These are phyloP conservation scores for Agriotes lineatus DNA, from an alignment of 2,888 invertebrate genomes.

Conservation along the genomic window DNA sequence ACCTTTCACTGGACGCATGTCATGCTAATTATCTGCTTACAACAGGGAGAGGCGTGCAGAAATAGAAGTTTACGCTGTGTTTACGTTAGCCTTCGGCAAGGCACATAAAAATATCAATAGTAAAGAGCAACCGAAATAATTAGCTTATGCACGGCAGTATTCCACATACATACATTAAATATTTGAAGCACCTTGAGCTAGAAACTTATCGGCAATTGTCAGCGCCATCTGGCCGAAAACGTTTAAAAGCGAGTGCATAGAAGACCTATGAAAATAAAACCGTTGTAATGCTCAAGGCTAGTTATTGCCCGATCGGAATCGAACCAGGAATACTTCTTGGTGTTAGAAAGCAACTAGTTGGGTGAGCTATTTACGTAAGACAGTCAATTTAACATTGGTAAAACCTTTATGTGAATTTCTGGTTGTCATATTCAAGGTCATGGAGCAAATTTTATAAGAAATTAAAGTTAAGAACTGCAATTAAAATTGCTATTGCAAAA, in stretches of 20 bases:
- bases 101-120: neutral
- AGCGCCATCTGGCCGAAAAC: neutral
- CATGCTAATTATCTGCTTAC: no score
- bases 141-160: neutral
- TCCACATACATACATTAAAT: constrained; percentile 8
- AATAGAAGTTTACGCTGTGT: no score
- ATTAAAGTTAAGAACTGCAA: no score
- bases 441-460: no score
- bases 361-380: neutral
- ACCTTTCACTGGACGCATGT: no score
- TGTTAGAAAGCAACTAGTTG: neutral
- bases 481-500: no score
- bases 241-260: no score
- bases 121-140: neutral
- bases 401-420: neutral
- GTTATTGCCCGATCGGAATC: neutral
- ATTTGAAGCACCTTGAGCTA: neutral
- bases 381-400: neutral
- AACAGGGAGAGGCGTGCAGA: neutral
- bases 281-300: neutral
- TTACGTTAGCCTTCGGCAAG: neutral
- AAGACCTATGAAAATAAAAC: no score
- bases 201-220: neutral
- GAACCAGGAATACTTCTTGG: neutral
- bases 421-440: no score